phyloP scores from a whole-genome alignment of 2,797 vertebrate species.

The Falco cherrug region DNA sequence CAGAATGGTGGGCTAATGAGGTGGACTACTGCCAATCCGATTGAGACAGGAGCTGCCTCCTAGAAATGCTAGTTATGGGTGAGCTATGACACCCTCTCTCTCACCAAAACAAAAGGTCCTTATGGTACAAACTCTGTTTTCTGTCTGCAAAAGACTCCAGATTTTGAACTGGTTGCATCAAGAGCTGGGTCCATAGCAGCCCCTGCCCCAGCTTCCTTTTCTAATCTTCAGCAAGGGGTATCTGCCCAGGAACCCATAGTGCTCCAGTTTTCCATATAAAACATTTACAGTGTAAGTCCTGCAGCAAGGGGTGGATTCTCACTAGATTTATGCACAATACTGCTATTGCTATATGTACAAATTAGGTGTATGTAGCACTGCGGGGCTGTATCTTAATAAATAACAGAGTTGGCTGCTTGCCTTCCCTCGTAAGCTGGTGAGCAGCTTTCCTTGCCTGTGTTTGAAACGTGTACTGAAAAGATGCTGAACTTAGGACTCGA shows the following conservation, averaged over 20 bases:
- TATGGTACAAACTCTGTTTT: not conserved
- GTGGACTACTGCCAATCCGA: not conserved
- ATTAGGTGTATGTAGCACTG: not conserved
- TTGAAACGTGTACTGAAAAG: not conserved
- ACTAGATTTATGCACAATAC: not conserved
- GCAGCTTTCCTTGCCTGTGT: not conserved
- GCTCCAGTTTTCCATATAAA: not conserved
- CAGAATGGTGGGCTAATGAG: not conserved
- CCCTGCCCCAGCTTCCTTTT: not conserved
- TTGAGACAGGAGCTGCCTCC: not conserved
- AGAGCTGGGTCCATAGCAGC: not conserved
- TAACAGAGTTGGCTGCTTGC: not conserved
- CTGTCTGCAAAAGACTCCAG: not conserved
- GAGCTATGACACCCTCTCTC: not conserved
- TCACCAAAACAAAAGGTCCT: not conserved
- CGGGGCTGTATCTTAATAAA: not conserved
- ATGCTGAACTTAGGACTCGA: not conserved
- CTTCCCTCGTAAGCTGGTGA: not conserved
- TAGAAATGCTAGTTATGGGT: not conserved
- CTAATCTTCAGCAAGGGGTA: not conserved
- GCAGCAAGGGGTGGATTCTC: not conserved
- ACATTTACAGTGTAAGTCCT: not conserved
- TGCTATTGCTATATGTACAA: not conserved
- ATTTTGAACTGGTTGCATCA: not conserved
- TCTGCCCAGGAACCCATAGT: not conserved